A percentile compares a stretch with the other conserved stretches of the same genome.
Conservation (phyloP, 2,113 vertebrate species). For the Enhydra lutris region DNA sequence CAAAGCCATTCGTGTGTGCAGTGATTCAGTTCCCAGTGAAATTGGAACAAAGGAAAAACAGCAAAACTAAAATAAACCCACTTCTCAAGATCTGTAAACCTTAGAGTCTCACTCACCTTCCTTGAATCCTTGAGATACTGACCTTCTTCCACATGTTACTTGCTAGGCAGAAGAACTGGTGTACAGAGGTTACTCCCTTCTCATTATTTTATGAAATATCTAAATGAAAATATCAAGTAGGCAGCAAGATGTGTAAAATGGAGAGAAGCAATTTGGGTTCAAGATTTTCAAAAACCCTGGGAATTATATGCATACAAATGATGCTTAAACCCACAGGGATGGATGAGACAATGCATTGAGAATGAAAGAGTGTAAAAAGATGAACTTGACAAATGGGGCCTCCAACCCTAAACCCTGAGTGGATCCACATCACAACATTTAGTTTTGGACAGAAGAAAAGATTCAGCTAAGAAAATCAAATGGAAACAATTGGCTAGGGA, state of each 20-base stretch:
- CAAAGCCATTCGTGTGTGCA: neutral
- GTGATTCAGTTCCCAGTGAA: constrained; percentile 23
- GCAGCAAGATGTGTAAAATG: neutral
- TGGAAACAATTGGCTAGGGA: neutral
- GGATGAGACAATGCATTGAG: neutral
- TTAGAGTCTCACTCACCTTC: neutral
- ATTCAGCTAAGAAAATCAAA: neutral
- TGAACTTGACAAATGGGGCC: neutral
- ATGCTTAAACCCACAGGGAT: neutral
- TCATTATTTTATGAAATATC: neutral
- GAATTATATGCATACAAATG: neutral
- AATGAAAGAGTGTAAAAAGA: neutral
- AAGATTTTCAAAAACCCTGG: neutral
- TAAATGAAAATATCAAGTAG: neutral
- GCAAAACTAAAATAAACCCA: neutral
- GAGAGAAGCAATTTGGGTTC: neutral
- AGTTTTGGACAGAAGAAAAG: neutral
- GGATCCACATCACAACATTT: neutral
- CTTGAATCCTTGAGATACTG: neutral
- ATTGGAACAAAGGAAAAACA: neutral
- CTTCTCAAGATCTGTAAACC: neutral
- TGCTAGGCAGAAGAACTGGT: neutral
- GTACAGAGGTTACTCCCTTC: neutral
- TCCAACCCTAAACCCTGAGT: neutral
- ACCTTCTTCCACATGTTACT: neutral